Base-by-base conservation (phyloP, 2,888 invertebrate genomes). In the Morpho deidamia region DNA sequence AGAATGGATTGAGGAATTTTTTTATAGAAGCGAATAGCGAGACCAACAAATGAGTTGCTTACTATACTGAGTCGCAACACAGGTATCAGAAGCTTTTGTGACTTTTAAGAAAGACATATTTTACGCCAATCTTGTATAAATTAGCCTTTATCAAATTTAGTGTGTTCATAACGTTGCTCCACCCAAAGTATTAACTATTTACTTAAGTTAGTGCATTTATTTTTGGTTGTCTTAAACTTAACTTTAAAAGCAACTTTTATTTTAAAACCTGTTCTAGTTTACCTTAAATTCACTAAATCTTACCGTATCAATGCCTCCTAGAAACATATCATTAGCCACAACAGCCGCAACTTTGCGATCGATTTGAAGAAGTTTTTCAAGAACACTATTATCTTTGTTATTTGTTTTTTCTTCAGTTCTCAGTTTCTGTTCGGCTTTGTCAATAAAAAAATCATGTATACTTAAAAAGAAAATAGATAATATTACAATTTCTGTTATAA, bases 261-360 rank as follows among this genome's bases (percentile, higher is more conserved):
- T 11, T 11, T 11, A 4, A 40, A 11, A 11, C 8, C 7, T 40
- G 5, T 11, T n/a, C n/a, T 40, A 11, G 3, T 7, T 3, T 8
- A 11, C 2, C 40, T 2, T 7, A 11, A 40, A 8, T 11, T 11
- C 40, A 11, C 11, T 40, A 11, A 11, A 4, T 9, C 42, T 11
- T 53, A 59, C 61, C 56, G 61, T 61, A 40, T 61, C 61, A 10
- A 59, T 46, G 5, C 61, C 61, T 43, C 56, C 61, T 10, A 91
- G 83, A 43, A 94, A 66, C 91, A 94, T 91, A 63, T 94, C 94
- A 60, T 91, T 77, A 0, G 93, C 92, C 91, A 93, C 93, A 12
- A 92, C 87, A 23, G 90, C 70, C 0, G 94, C 94, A 5, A 92
- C 77, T 55, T 90, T 78, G 63, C 90, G 86, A 68, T 93, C 90